Evolutionary conservation across 2,113 vertebrate species (phyloP), one percentile per base, ranked within the genome.

Genomic region (Phyllostomus discolor): DNA sequence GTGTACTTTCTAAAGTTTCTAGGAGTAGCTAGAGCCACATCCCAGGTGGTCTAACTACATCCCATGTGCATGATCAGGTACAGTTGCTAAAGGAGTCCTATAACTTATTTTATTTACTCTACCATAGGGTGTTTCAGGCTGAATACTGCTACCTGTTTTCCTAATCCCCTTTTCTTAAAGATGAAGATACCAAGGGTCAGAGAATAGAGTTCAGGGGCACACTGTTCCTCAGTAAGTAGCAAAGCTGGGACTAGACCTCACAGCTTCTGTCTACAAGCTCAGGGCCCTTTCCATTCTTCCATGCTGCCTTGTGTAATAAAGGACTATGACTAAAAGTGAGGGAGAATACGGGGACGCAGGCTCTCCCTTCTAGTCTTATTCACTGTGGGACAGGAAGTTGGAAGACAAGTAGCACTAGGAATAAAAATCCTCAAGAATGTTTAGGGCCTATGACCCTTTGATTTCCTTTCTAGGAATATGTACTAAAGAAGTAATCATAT

Each of bases 401-500:
- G 31, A 50, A 86, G 62, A 81, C 52, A 76, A 43, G 73, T 76
- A 84, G 38, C 38, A 90, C 14, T 22, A 52, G 22, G n/a, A 52
- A 28, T 72, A 70, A 90, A 89, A 79, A 62, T 50, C 35, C 19
- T 82, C 1, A 31, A 73, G 64, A 64, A 91, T 41, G 19, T 94
- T 41, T 83, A n/a, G 38, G 10, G 2, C 19, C 31, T 72, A 15
- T 72, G 48, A 54, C 38, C 69, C 33, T 90, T 85, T 46, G 10
- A 54, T 87, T 88, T 90, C 11, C 79, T 90, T 91, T 94, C 80
- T 85, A 75, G 70, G 54, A 94, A 54, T 95, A 66, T 54, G 7
- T 82, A 94, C 76, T 92, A 70, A 87, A 70, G 92, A 94, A 50
- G 83, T 90, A 87, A 88, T 90, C 80, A 67, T 35, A 78, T 17